Conservation (phyloP, 1,140 invertebrate species). For the Archivesica marissinica region DNA sequence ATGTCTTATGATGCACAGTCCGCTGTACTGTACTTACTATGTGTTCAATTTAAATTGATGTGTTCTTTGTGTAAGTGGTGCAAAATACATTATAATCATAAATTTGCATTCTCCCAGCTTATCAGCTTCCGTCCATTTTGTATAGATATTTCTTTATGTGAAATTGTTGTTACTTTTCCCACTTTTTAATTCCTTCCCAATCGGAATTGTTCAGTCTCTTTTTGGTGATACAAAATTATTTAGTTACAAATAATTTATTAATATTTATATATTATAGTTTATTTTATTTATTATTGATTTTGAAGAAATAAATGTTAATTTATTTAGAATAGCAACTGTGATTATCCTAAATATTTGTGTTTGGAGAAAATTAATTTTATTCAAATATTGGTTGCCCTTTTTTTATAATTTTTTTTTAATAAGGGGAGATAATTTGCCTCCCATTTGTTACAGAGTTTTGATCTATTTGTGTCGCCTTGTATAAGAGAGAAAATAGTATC, state of each 20-base stretch:
- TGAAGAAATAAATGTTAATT: neutral
- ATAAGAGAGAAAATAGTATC: too few species aligned
- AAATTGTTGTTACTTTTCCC: neutral
- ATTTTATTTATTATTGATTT: constrained; percentile 10
- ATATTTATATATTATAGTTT: constrained; percentile 21
- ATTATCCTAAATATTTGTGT: neutral
- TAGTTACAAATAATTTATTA: constrained; percentile 9
- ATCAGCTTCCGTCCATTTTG: constrained; percentile 41
- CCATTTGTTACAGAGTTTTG: constrained; percentile 1
- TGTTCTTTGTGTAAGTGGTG: neutral
- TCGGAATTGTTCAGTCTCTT: too few species aligned
- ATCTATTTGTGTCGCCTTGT: constrained; percentile 4
- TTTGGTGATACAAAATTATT: too few species aligned
- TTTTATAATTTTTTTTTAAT: neutral
- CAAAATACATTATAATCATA: neutral
- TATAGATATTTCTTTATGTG: constrained; percentile 9
- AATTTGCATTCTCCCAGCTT: neutral
- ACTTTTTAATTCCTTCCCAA: neutral
- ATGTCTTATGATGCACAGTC: too few species aligned
- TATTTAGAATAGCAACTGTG: constrained; percentile 2
- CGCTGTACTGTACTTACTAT: too few species aligned
- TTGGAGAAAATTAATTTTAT: neutral
- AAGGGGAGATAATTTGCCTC: constrained; percentile 45
- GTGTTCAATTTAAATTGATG: neutral
- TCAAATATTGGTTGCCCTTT: neutral